Base-by-base conservation (phyloP, 2,113 vertebrate species). In the Merops nubicus region DNA sequence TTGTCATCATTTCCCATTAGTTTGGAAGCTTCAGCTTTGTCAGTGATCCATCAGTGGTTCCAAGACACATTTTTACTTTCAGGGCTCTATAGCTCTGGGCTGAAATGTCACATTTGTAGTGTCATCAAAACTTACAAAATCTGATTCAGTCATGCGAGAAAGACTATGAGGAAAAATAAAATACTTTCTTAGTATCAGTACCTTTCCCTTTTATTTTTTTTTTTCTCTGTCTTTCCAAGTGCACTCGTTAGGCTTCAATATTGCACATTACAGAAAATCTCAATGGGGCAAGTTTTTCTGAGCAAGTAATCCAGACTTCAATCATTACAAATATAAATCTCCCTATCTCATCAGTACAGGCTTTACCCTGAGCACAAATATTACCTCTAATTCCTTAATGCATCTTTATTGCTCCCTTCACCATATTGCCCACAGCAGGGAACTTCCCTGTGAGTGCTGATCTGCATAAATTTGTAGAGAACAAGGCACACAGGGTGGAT, bases 31-130 rank as follows among this genome's bases (percentile, higher is more conserved):
- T 42, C 78, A 86, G 88, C 26, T 62, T n/a, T 93, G 83, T 80
- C 96, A 92, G 62, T 15, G 47, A 93, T 93, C 84, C 48, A 64
- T 91, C 87, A 89, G 84, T 9, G 26, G n/a, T 84, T 91, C 63
- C 64, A 88, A 57, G 76, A 87, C 62, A 94, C n/a, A 8, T 45
- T 88, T 79, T 48, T 72, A 67, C 72, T 90, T 94, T 68, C 85
- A 94, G 64, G 69, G 54, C 65, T 96, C 77, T 85, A 34, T 40
- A 87, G 79, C 89, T 91, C 90, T 87, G 18, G 38, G 85, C 67
- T 91, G 73, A 89, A 95, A 53, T 91, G 79, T 97, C 88, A 87
- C 76, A 85, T 82, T 93, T 85, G 78, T 48, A 9, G 47, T 56
- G 38, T 78, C 91, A 88, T 93, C 80, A 88, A 86, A 89, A 94